Conservation (phyloP, 2,888 invertebrate species). For the Ceratothoa steindachneri region DNA sequence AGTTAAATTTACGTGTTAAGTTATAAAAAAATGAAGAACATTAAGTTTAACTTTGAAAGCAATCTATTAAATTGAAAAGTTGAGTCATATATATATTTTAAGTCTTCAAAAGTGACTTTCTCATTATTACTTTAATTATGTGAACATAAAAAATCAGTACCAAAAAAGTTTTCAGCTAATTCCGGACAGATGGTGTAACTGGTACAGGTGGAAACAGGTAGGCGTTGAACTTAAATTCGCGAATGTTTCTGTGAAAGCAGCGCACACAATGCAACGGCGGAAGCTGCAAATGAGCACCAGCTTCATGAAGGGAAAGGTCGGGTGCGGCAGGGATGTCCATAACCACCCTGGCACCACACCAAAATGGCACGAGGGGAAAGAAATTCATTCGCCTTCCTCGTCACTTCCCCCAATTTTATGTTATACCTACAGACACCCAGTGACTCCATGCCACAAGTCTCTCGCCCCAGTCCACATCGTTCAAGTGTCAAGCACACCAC, state of each 20-base stretch:
- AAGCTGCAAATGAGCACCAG: slow-evolving; percentile 11
- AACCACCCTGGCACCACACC: background rate
- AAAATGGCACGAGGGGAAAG: too few relatives aligned
- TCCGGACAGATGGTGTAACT: background rate
- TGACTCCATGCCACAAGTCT: too few relatives aligned
- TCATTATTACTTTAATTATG: background rate
- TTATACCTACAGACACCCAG: too few relatives aligned
- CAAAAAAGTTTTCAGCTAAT: background rate
- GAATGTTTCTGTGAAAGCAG: background rate
- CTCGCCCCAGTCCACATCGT: too few relatives aligned
- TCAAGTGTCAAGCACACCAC: too few relatives aligned
- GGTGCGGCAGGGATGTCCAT: background rate
- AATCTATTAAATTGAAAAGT: background rate
- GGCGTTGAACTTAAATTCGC: background rate
- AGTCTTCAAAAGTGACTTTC: too few relatives aligned
- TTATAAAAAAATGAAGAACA: too few relatives aligned
- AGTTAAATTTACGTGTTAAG: too few relatives aligned
- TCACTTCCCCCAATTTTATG: background rate
- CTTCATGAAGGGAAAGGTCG: slow-evolving; percentile 8
- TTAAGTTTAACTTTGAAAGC: background rate
- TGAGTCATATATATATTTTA: background rate
- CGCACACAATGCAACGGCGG: background rate
- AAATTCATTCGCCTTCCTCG: background rate
- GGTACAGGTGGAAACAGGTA: background rate
- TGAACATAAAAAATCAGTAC: background rate